These are phyloP conservation scores for Drosophila histrio DNA, from an alignment of 2,888 invertebrate species.

Conservation along the genomic window DNA sequence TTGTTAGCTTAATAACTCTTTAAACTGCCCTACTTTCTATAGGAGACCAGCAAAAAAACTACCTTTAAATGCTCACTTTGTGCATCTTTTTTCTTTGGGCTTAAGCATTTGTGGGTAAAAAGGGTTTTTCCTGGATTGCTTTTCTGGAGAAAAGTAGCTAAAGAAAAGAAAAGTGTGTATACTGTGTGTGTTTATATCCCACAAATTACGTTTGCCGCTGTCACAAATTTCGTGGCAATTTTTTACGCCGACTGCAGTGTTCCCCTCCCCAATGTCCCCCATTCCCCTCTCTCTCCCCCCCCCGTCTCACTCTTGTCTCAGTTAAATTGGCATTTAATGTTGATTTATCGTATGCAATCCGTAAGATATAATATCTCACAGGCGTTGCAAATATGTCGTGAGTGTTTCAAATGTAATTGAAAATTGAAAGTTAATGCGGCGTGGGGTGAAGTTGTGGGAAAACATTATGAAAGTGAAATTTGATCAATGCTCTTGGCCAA, in stretches of 20 bases:
- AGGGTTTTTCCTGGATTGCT: background rate
- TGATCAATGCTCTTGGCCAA: background rate
- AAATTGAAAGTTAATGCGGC: slow-evolving; percentile 46
- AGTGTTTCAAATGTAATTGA: slow-evolving; percentile 40
- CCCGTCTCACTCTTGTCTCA: background rate
- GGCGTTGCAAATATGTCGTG: slow-evolving; percentile 12
- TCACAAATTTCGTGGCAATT: slow-evolving; percentile 20
- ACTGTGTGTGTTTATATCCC: slow-evolving; percentile 2
- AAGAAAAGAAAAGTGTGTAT: slow-evolving; percentile 9
- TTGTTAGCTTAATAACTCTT: background rate
- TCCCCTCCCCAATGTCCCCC: background rate
- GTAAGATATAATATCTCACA: slow-evolving; percentile 24
- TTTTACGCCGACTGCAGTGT: slow-evolving; percentile 4
- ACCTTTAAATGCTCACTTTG: background rate
- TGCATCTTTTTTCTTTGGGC: background rate
- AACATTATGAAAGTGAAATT: slow-evolving; percentile 36
- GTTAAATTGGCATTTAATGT: slow-evolving; percentile 52
- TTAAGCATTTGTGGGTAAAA: background rate
- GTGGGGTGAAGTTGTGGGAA: background rate
- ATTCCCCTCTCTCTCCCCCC: background rate
- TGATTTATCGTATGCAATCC: slow-evolving; percentile 51
- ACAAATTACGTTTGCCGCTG: slow-evolving; percentile 12
- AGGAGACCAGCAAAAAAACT: slow-evolving; percentile 3
- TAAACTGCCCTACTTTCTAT: background rate
- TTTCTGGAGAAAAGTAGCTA: background rate